Conservation (phyloP, 1,140 invertebrate genomes). For the Vanessa tameamea region DNA sequence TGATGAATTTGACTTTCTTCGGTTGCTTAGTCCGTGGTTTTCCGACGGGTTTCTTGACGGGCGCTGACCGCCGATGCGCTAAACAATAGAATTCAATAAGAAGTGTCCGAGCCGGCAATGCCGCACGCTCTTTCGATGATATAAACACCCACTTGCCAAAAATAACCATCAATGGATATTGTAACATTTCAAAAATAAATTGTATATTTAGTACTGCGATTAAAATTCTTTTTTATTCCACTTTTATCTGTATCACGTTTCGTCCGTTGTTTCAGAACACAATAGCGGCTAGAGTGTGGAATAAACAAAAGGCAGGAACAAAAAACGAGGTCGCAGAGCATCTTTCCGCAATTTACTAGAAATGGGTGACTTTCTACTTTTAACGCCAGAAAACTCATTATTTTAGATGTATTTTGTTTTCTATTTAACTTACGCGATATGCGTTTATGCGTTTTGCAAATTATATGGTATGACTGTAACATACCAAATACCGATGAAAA, state of each 20-base stretch:
- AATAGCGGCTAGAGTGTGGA: slow-evolving; percentile 16
- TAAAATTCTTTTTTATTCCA: not conserved
- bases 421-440: not conserved
- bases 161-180: not conserved
- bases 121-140: slow-evolving; percentile 41
- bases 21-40: slow-evolving; percentile 89
- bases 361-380: slow-evolving; percentile 25
- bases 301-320: slow-evolving; percentile 32
- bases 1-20: slow-evolving; percentile 94
- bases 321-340: slow-evolving; percentile 29
- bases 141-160: slow-evolving; percentile 40
- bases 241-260: slow-evolving; percentile 14
- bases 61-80: slow-evolving; percentile 85
- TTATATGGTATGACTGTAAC: not conserved
- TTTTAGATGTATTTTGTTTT: not conserved
- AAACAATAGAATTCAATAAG: slow-evolving; percentile 51
- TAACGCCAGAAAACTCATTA: not conserved
- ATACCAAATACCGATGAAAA: not conserved
- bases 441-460: not conserved
- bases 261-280: slow-evolving; percentile 13
- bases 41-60: slow-evolving; percentile 88
- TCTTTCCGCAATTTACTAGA: slow-evolving; percentile 29
- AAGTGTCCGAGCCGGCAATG: slow-evolving; percentile 35
- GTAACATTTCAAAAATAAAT: not conserved
- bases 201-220: too few relatives aligned